Evolutionary conservation across 2,888 invertebrate species (phyloP).

Genomic region (Ditylenchus weischeri): DNA sequence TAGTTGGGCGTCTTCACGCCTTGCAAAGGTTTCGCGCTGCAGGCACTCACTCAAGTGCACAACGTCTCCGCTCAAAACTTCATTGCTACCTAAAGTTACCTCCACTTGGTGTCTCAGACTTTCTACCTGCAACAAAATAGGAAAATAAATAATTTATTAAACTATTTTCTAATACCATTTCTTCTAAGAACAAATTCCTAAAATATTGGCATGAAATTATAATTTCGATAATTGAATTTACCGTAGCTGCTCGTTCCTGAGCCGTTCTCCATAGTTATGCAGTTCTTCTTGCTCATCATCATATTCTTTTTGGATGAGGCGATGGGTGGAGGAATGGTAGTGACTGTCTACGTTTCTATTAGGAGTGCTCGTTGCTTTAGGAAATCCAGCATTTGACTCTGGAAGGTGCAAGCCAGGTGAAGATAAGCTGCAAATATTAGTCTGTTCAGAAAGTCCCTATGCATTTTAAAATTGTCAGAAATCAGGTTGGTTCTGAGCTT

Average conservation of each 20-base stretch:
- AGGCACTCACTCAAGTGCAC: slow-evolving; percentile 6
- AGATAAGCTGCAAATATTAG: too few relatives aligned
- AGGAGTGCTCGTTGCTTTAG: too few relatives aligned
- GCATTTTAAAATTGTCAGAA: too few relatives aligned
- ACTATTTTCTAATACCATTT: too few relatives aligned
- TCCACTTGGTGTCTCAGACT: slow-evolving; percentile 5
- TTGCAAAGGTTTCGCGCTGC: background rate
- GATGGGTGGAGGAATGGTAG: background rate
- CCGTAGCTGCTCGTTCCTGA: slow-evolving; percentile 8
- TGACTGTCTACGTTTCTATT: too few relatives aligned
- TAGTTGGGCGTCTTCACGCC: background rate
- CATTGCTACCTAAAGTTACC: background rate
- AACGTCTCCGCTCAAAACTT: background rate
- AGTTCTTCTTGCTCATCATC: background rate
- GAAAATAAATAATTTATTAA: too few relatives aligned
- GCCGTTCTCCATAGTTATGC: background rate
- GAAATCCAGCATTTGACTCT: too few relatives aligned
- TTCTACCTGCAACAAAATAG: background rate
- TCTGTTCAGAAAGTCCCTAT: too few relatives aligned
- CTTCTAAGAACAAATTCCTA: too few relatives aligned
- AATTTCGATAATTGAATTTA: background rate
- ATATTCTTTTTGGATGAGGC: background rate
- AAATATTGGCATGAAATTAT: background rate
- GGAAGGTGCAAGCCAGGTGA: too few relatives aligned
- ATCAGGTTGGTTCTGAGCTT: too few relatives aligned